Evolutionary conservation across 2,797 vertebrate species (phyloP).

Genomic region (Pangasius larnaudii): DNA sequence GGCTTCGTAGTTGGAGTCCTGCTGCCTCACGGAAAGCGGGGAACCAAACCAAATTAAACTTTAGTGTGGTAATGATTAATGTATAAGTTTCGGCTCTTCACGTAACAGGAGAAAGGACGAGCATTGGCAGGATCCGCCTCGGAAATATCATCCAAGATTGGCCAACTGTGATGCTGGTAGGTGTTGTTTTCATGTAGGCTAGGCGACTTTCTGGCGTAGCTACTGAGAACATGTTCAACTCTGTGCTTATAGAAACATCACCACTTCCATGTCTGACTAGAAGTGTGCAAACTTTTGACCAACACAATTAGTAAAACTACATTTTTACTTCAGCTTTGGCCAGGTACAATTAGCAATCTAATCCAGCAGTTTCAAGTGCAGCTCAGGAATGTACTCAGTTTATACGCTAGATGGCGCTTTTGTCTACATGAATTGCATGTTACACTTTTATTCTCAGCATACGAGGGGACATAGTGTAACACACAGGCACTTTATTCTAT

Average conservation of each 20-base stretch:
- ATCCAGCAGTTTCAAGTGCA: slow-evolving; percentile 27
- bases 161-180: slow-evolving; percentile 48
- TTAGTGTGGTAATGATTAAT: slow-evolving; percentile 62
- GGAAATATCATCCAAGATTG: slow-evolving; percentile 57
- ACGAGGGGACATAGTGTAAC: background rate
- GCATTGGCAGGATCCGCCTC: slow-evolving; percentile 50
- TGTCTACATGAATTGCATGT: slow-evolving; percentile 49
- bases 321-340: background rate
- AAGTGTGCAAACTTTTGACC: slow-evolving; percentile 1
- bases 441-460: slow-evolving; percentile 4
- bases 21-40: slow-evolving; percentile 42
- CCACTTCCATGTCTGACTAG: background rate
- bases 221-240: slow-evolving; percentile 22
- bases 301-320: background rate
- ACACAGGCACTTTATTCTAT: background rate
- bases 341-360: slow-evolving; percentile 22
- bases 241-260: background rate
- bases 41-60: slow-evolving; percentile 59
- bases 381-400: slow-evolving; percentile 44
- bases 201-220: slow-evolving; percentile 30
- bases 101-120: slow-evolving; percentile 61
- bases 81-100: slow-evolving; percentile 61
- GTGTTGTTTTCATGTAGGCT: slow-evolving; percentile 45
- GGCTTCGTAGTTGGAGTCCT: slow-evolving; percentile 9
- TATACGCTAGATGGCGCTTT: slow-evolving; percentile 71